Percentiles rank a stretch among this genome's conserved stretches.
Conservation (phyloP, 53 echinoderm and acorn worm genomes). For the Holothuria leucospilota region DNA sequence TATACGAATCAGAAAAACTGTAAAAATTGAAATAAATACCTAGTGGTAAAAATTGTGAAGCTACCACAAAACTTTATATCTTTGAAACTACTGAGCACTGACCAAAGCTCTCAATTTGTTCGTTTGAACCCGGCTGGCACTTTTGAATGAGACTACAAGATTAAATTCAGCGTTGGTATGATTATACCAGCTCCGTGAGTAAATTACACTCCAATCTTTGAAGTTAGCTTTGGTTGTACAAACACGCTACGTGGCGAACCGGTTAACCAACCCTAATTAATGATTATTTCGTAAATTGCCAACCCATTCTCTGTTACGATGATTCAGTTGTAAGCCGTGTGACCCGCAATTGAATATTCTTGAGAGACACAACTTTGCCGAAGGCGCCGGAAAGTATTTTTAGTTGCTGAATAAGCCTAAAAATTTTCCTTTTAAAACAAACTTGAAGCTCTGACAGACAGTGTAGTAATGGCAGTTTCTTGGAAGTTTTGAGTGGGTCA, state of each 20-base stretch:
- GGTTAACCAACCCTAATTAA: constrained; percentile 43
- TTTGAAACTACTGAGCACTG: too few relatives aligned
- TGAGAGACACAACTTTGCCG: not conserved
- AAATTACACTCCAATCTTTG: constrained; percentile 13
- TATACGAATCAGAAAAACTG: too few relatives aligned
- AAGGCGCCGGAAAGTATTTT: constrained; percentile 40
- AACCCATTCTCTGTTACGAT: not conserved
- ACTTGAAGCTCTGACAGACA: not conserved
- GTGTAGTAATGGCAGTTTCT: constrained; percentile 2
- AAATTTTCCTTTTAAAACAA: not conserved
- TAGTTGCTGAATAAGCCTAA: constrained; percentile 14
- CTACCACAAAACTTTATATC: too few relatives aligned
- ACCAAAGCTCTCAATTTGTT: too few relatives aligned
- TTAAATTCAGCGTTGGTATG: not conserved
- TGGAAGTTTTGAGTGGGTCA: constrained; percentile 17
- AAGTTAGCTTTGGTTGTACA: not conserved
- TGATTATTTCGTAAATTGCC: constrained; percentile 24
- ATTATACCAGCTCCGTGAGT: constrained; percentile 23
- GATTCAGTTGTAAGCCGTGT: constrained; percentile 32
- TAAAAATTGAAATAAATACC: too few relatives aligned
- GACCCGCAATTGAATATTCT: constrained; percentile 27
- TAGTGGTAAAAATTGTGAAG: too few relatives aligned
- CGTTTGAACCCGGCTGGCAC: constrained; percentile 25
- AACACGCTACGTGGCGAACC: constrained; percentile 38
- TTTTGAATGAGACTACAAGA: not conserved